A percentile compares a stretch with the other conserved stretches of the same genome.
phyloP scores from a whole-genome alignment of 1,140 invertebrate genomes.

The Aricia agestis region DNA sequence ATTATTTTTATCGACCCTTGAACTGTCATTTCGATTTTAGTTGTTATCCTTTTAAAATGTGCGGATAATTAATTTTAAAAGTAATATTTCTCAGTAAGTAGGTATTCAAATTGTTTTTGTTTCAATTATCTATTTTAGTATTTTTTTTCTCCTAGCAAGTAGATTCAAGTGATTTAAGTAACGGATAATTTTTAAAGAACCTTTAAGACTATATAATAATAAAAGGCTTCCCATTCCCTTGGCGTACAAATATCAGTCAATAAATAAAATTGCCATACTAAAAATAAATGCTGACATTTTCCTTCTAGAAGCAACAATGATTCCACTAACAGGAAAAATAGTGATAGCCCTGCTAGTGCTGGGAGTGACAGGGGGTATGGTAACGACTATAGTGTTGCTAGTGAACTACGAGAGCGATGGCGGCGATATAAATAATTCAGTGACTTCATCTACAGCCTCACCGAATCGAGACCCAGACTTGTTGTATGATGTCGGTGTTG shows the following conservation, averaged over 20 bases:
- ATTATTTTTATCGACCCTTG: not conserved
- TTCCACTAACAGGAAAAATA: constrained; percentile 43
- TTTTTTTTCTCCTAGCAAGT: too few relatives aligned
- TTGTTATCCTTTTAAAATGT: not conserved
- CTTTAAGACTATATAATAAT: too few relatives aligned
- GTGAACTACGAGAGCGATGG: constrained; percentile 32
- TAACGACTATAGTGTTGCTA: constrained; percentile 39
- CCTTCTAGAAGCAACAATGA: constrained; percentile 35
- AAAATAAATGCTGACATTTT: not conserved
- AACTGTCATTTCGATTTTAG: not conserved
- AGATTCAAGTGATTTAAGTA: too few relatives aligned
- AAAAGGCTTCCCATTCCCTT: too few relatives aligned
- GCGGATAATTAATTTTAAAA: not conserved
- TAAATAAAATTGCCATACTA: too few relatives aligned
- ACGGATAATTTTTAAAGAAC: too few relatives aligned
- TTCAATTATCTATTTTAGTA: too few relatives aligned
- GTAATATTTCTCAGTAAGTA: too few relatives aligned
- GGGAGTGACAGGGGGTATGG: constrained; percentile 45
- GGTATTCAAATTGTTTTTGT: too few relatives aligned
- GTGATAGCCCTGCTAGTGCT: constrained; percentile 36
- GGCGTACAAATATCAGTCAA: too few relatives aligned
- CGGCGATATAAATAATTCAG: not conserved
- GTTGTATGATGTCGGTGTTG: constrained; percentile 80
- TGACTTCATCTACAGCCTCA: constrained; percentile 1
- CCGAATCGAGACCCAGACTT: constrained; percentile 20